phyloP scores from a whole-genome alignment of 2,797 vertebrate genomes.

The Hapalemur alaotrensis region DNA sequence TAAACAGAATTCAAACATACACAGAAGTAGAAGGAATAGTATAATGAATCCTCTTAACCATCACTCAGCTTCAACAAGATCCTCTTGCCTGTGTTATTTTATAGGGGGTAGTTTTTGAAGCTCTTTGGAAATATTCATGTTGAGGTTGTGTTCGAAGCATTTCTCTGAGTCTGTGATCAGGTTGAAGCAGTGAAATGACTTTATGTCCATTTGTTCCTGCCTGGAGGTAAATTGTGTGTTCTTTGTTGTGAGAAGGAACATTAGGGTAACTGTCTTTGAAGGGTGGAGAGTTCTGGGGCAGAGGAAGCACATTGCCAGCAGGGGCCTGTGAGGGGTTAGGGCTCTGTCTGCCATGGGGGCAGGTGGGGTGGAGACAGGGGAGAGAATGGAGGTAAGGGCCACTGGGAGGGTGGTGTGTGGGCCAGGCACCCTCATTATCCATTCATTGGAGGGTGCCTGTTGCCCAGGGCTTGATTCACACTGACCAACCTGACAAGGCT shows the following conservation, averaged over 20 bases:
- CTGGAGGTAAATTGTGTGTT: background rate
- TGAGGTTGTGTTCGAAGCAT: constrained; percentile 6
- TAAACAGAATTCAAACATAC: background rate
- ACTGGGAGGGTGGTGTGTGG: background rate
- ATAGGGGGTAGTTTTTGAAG: background rate
- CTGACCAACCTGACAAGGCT: background rate
- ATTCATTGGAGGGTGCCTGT: background rate
- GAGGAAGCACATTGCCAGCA: background rate
- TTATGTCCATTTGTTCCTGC: background rate
- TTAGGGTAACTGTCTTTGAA: background rate
- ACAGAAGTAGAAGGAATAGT: background rate
- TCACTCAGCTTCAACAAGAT: background rate
- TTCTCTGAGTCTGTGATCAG: background rate
- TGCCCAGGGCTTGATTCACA: background rate
- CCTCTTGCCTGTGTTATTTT: background rate
- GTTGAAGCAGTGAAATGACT: background rate
- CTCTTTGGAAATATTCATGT: background rate
- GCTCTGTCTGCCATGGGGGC: background rate
- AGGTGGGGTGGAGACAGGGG: background rate
- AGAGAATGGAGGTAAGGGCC: background rate
- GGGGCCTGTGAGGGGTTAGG: background rate
- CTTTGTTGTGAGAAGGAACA: background rate
- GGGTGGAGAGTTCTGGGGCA: background rate
- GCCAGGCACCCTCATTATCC: background rate
- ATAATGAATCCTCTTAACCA: background rate